phyloP scores from a whole-genome alignment of 2,888 invertebrate genomes.

The Gibbula magus region DNA sequence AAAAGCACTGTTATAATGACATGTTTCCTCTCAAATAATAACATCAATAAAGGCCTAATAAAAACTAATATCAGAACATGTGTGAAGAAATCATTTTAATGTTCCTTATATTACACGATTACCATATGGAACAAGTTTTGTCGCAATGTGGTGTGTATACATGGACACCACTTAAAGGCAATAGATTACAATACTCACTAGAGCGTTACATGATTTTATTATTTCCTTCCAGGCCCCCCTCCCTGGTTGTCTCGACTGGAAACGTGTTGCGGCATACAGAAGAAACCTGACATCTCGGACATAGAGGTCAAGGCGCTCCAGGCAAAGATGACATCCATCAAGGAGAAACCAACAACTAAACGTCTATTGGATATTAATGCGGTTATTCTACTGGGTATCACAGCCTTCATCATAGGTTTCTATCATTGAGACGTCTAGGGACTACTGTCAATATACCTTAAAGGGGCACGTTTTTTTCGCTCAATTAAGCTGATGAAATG shows the following conservation, averaged over 20 bases:
- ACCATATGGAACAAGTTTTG: too few species aligned
- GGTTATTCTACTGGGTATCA: constrained; percentile 46
- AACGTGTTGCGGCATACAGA: constrained; percentile 31
- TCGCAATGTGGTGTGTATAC: too few species aligned
- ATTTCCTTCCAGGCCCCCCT: background rate
- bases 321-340: constrained; percentile 44
- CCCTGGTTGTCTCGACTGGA: constrained; percentile 14
- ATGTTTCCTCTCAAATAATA: too few species aligned
- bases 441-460: too few species aligned
- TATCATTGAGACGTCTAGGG: constrained; percentile 7
- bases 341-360: constrained; percentile 46
- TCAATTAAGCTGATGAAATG: too few species aligned
- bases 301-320: constrained; percentile 29
- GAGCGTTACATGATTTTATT: background rate
- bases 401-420: constrained; percentile 57
- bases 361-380: constrained; percentile 49
- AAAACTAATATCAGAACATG: too few species aligned
- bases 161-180: too few species aligned
- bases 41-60: too few species aligned
- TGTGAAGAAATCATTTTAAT: too few species aligned
- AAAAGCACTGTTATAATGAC: too few species aligned
- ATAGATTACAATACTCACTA: background rate
- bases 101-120: too few species aligned
- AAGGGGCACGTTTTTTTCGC: too few species aligned
- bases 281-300: background rate